These are phyloP conservation scores for Remorina albescens DNA, from an alignment of 2,797 vertebrate genomes.

Conservation along the genomic window DNA sequence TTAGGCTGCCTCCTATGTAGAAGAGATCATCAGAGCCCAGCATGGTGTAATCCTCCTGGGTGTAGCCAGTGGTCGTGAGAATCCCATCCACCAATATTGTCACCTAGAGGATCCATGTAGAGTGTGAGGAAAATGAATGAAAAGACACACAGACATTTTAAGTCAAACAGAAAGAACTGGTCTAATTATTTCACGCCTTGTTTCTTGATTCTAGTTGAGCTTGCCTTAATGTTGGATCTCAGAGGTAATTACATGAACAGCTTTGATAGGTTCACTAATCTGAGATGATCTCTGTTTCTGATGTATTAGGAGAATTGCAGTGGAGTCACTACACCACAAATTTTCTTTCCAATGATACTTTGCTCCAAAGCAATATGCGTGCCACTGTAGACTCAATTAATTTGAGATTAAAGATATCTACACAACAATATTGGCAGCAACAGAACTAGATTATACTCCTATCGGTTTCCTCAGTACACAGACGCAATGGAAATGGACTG, in stretches of 20 bases:
- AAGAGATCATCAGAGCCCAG: slow-evolving; percentile 97
- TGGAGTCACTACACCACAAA: slow-evolving; percentile 60
- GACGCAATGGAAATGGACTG: slow-evolving; percentile 53
- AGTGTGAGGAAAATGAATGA: slow-evolving; percentile 22
- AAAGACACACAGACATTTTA: slow-evolving; percentile 43
- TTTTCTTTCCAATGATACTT: slow-evolving; percentile 47
- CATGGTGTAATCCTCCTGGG: slow-evolving; percentile 98
- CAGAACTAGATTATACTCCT: slow-evolving; percentile 55
- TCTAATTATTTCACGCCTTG: slow-evolving; percentile 73
- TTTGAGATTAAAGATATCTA: slow-evolving; percentile 62
- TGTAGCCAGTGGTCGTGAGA: slow-evolving; percentile 95
- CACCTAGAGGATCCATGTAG: slow-evolving; percentile 81
- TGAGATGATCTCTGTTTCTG: slow-evolving; percentile 67
- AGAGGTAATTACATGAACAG: slow-evolving; percentile 70
- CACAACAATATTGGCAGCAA: slow-evolving; percentile 44
- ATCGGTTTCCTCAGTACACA: slow-evolving; percentile 62
- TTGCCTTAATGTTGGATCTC: slow-evolving; percentile 62
- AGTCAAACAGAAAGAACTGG: slow-evolving; percentile 56
- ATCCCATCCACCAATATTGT: slow-evolving; percentile 96
- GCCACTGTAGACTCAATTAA: slow-evolving; percentile 50
- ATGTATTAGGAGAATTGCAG: slow-evolving; percentile 59
- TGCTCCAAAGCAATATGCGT: slow-evolving; percentile 40
- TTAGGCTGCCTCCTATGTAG: slow-evolving; percentile 95
- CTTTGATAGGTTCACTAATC: slow-evolving; percentile 69
- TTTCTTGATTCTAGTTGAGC: slow-evolving; percentile 66